These are phyloP conservation scores for Eira barbara DNA, from an alignment of 2,113 vertebrate species.

Conservation along the genomic window DNA sequence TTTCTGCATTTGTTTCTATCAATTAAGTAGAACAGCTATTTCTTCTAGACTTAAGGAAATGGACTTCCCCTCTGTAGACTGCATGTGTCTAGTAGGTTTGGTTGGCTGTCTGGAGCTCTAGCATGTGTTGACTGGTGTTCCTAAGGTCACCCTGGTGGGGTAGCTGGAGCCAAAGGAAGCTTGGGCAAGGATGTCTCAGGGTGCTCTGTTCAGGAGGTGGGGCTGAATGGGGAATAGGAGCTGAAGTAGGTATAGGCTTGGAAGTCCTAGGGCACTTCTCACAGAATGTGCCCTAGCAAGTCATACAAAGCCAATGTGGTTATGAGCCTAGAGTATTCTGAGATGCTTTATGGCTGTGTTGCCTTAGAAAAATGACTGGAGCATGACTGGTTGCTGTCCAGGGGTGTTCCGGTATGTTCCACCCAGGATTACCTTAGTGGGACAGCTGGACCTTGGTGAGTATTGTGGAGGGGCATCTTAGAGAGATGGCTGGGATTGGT, in stretches of 20 bases:
- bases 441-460: not conserved
- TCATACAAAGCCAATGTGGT: not conserved
- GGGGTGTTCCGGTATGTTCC: not conserved
- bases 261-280: not conserved
- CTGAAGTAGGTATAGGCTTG: not conserved
- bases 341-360: not conserved
- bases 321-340: not conserved
- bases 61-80: not conserved
- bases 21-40: not conserved
- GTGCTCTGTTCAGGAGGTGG: not conserved
- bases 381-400: not conserved
- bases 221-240: not conserved
- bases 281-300: not conserved
- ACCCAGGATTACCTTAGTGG: not conserved
- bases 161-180: not conserved
- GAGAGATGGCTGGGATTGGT: not conserved
- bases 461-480: not conserved
- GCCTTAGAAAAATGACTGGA: not conserved
- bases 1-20: not conserved
- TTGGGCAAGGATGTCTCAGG: not conserved
- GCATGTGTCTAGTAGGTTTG: not conserved
- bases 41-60: not conserved
- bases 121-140: not conserved
- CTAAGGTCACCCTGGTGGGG: not conserved
- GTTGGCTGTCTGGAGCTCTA: not conserved